These are phyloP conservation scores for Sebastes vulpes DNA, from an alignment of 2,797 vertebrate species.

Conservation along the genomic window DNA sequence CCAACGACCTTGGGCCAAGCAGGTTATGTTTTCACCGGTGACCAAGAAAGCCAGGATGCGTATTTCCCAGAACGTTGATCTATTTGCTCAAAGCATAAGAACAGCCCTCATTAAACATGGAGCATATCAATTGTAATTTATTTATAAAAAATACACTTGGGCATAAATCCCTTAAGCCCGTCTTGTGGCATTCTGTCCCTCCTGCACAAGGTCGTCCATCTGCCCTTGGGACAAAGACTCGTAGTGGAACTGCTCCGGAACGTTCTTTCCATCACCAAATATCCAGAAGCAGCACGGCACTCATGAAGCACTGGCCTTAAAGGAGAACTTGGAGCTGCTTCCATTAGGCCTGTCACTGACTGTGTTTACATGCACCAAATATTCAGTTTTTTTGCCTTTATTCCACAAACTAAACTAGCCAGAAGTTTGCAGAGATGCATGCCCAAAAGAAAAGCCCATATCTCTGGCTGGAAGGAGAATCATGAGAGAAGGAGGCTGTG, in stretches of 20 bases:
- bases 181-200: neutral
- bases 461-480: too few relatives aligned
- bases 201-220: neutral
- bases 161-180: slow-evolving; percentile 8
- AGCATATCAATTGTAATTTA: neutral
- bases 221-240: neutral
- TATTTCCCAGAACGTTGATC: too few relatives aligned
- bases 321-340: neutral
- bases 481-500: too few relatives aligned
- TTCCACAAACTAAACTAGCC: too few relatives aligned
- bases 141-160: neutral
- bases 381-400: too few relatives aligned
- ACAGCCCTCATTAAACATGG: neutral
- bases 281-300: neutral
- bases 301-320: neutral
- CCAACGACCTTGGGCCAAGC: too few relatives aligned
- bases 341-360: neutral
- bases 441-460: too few relatives aligned
- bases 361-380: too few relatives aligned
- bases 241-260: neutral
- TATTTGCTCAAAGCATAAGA: neutral
- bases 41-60: too few relatives aligned
- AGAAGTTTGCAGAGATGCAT: too few relatives aligned
- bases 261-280: neutral
- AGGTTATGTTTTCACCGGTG: too few relatives aligned